A percentile compares a stretch with the other conserved stretches of the same genome.
Evolutionary conservation across 2,113 vertebrate genomes (phyloP).

Genomic region (Coregonus clupeaformis): DNA sequence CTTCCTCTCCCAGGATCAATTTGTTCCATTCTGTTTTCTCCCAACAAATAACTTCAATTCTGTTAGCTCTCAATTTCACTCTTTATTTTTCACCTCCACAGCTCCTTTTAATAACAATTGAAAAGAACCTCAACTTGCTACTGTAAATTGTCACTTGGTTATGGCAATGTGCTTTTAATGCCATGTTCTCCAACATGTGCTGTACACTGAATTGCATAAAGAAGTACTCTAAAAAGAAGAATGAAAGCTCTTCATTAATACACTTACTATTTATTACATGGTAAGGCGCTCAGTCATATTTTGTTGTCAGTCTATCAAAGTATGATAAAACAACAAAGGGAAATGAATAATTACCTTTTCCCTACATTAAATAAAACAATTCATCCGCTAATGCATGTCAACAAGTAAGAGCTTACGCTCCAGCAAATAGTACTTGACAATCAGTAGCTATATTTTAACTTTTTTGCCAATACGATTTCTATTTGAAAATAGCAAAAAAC

Average conservation of each 20-base stretch:
- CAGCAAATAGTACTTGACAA: no score
- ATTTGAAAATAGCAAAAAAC: no score
- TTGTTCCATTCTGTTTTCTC: neutral
- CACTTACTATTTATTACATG: neutral
- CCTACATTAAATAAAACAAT: no score
- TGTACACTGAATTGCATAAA: neutral
- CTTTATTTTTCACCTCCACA: neutral
- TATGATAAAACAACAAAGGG: no score
- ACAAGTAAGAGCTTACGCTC: no score
- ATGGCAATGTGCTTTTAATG: constrained; percentile 1
- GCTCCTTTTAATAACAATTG: neutral
- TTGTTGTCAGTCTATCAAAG: neutral
- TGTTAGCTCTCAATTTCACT: neutral
- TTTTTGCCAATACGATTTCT: no score
- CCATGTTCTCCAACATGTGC: neutral
- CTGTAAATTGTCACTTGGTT: neutral
- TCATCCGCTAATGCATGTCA: no score
- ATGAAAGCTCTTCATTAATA: neutral
- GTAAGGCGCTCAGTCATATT: neutral
- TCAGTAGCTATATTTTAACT: no score
- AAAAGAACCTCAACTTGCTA: neutral
- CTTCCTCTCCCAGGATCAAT: no score
- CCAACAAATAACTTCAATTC: neutral
- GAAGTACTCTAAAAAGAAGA: neutral
- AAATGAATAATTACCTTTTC: no score